phyloP scores from a whole-genome alignment of 2,797 vertebrate species.

The Anguilla megastoma region DNA sequence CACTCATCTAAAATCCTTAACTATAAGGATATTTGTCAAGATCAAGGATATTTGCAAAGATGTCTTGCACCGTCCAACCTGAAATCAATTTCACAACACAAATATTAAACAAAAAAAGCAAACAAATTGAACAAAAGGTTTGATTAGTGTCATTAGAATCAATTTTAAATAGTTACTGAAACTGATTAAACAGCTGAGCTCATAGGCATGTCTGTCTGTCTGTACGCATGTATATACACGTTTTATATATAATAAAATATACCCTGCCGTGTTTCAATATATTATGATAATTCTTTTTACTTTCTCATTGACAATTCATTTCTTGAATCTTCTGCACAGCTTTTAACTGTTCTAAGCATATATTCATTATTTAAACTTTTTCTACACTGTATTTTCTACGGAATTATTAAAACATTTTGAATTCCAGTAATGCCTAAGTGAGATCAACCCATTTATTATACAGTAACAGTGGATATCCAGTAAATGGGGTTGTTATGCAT shows the following conservation, averaged over 20 bases:
- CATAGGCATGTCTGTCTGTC: background rate
- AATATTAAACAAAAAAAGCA: background rate
- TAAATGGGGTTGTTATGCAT: background rate
- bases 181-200: background rate
- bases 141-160: conserved; percentile 4
- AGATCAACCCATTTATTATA: conserved; percentile 18
- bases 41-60: background rate
- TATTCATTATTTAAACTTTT: background rate
- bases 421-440: background rate
- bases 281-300: background rate
- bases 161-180: background rate
- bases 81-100: background rate
- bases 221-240: background rate
- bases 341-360: background rate
- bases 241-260: background rate
- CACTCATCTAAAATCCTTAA: conserved; percentile 10
- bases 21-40: background rate
- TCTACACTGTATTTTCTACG: background rate
- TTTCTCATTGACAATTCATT: conserved; percentile 1
- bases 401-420: background rate
- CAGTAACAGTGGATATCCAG: conserved; percentile 7
- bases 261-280: background rate
- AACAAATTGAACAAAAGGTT: conserved; percentile 6
- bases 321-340: background rate
- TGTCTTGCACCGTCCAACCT: background rate